These are phyloP conservation scores for Zootermopsis nevadensis DNA, from an alignment of 2,888 invertebrate genomes.

Conservation along the genomic window DNA sequence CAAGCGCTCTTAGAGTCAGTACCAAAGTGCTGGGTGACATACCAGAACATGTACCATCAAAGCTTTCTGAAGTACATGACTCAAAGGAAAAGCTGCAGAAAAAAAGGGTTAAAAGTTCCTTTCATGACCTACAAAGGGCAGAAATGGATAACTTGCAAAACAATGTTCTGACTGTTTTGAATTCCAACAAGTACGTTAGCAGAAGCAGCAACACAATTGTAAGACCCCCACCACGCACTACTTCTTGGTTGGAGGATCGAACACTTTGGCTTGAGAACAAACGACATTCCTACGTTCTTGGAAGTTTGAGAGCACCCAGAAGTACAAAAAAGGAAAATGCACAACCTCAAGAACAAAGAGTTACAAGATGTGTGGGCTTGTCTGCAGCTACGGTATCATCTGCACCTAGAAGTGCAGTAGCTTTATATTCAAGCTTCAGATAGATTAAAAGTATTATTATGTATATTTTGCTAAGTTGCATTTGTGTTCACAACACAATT, in stretches of 20 bases:
- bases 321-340: constrained; percentile 51
- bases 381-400: background rate
- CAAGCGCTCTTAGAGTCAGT: no score
- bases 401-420: constrained; percentile 1
- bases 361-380: background rate
- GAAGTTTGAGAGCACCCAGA: background rate
- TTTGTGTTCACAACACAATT: no score
- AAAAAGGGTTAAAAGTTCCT: background rate
- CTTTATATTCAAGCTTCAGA: constrained; percentile 2
- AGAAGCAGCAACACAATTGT: no score
- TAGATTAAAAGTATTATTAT: background rate
- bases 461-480: no score
- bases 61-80: background rate
- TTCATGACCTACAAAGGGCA: constrained; percentile 1
- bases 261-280: constrained; percentile 52
- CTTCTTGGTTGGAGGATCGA: constrained; percentile 15
- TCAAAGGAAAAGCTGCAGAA: background rate
- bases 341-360: background rate
- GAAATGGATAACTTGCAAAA: constrained; percentile 33
- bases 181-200: background rate
- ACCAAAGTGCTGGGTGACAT: background rate
- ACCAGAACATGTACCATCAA: background rate
- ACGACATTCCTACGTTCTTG: constrained; percentile 45
- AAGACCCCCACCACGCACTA: background rate
- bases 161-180: constrained; percentile 23